phyloP scores from a whole-genome alignment of 1,140 invertebrate genomes.

The Thaumetopoea pityocampa region DNA sequence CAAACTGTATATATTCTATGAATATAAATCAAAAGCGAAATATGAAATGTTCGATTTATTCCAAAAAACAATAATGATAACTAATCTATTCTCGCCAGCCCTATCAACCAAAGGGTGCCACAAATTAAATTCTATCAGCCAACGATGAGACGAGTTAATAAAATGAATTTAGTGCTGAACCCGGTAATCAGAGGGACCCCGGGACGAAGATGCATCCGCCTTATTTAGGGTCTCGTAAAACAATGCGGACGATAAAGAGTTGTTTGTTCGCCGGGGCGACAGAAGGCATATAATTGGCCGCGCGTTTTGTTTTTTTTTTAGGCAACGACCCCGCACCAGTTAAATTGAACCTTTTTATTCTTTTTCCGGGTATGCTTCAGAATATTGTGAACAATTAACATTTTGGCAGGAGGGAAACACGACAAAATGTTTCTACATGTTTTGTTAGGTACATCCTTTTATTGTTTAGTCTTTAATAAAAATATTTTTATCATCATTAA shows the following conservation, averaged over 20 bases:
- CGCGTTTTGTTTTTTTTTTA: slow-evolving; percentile 32
- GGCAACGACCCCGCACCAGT: slow-evolving; percentile 36
- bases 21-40: too few relatives aligned
- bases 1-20: too few relatives aligned
- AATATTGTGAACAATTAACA: slow-evolving; percentile 11
- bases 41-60: slow-evolving; percentile 1
- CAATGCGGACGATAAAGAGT: slow-evolving; percentile 53
- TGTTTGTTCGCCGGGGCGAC: slow-evolving; percentile 46
- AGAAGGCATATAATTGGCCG: slow-evolving; percentile 54
- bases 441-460: too few relatives aligned
- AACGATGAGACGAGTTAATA: slow-evolving; percentile 70
- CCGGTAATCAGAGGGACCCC: slow-evolving; percentile 42
- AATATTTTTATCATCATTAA: too few relatives aligned
- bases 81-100: slow-evolving; percentile 25
- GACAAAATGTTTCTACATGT: too few relatives aligned
- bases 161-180: slow-evolving; percentile 60
- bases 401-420: slow-evolving; percentile 7
- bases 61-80: slow-evolving; percentile 6
- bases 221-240: slow-evolving; percentile 40
- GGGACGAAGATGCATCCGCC: slow-evolving; percentile 28
- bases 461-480: too few relatives aligned
- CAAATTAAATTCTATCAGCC: slow-evolving; percentile 69
- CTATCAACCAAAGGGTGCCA: slow-evolving; percentile 39
- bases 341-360: slow-evolving; percentile 13
- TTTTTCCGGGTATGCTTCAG: slow-evolving; percentile 12